Base-by-base conservation (phyloP, 1,140 invertebrate species). In the Halictus rubicundus region DNA sequence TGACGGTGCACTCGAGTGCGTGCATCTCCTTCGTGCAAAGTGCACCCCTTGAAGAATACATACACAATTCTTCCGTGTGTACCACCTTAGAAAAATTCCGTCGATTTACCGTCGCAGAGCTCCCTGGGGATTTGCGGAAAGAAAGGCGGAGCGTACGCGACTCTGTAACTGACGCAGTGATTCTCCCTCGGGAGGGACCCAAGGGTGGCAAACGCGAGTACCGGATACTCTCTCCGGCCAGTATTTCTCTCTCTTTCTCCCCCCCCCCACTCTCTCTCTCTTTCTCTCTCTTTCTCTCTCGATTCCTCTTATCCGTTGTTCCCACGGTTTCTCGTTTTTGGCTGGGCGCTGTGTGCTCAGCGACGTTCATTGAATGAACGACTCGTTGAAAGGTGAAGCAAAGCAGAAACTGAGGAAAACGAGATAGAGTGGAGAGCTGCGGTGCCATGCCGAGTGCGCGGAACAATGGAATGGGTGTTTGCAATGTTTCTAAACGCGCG, bases 141-240 rank as follows among this genome's bases (percentile, higher is more conserved):
- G 79, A 83, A 82, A 78, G 80, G 52, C 65, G 54, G 37, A 70
- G 63, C 42, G 63, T 66, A 64, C 54, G 25, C 80, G 69, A 70
- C 60, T 73, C 78, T 68, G 82, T 68, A 81, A 81, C 73, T 52
- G 82, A 82, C 82, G 65, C 80, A 71, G 37, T 78, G 80, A 84
- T 84, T 82, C 75, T 65, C 46, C 66, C 66, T 12, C 0, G 54
- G 37, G 73, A 52, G 49, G 54, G 46, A 46, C 74, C 42, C 57
- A 71, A 49, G 57, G 61, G 72, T 80, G 78, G 49, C 37, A 61
- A 71, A 71, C 54, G 54, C 52, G 42, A 61, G 65, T 57, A 79
- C 52, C 39, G 59, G 59, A 76, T 68, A 64, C 49, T 79, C 59
- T 68, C 64, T 49, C 14, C 4, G 12, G 8, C 37, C 37, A n/a